A percentile compares a stretch with the other conserved stretches of the same genome.
phyloP scores from a whole-genome alignment of 2,797 vertebrate species.

The Acanthiza pusilla region DNA sequence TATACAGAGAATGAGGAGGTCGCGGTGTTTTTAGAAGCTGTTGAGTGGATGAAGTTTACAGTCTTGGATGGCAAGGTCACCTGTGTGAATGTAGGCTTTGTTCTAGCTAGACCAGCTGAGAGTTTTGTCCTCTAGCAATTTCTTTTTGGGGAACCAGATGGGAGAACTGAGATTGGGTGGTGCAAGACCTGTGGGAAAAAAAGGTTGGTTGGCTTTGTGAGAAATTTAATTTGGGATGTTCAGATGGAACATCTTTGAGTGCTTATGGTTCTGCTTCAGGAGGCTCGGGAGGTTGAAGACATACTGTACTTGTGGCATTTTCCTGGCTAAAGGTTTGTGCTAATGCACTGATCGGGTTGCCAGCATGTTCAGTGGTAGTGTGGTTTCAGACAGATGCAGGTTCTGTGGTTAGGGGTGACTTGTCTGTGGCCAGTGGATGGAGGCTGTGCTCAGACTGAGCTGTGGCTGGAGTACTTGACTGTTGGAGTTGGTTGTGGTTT shows the following conservation, averaged over 20 bases:
- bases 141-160: not conserved
- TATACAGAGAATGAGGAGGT: not conserved
- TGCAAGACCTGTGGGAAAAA: not conserved
- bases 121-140: not conserved
- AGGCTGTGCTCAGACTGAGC: not conserved
- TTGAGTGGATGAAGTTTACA: not conserved
- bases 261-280: not conserved
- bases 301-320: not conserved
- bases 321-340: not conserved
- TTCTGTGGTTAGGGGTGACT: not conserved
- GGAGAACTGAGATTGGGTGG: not conserved
- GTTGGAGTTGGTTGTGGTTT: not conserved
- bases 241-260: not conserved
- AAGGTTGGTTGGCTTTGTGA: not conserved
- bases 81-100: not conserved
- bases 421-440: not conserved
- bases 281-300: not conserved
- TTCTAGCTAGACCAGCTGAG: not conserved
- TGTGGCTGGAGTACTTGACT: not conserved
- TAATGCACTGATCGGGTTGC: accelerated
- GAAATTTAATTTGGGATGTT: not conserved
- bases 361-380: not conserved
- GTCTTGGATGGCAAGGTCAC: not conserved
- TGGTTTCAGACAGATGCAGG: not conserved
- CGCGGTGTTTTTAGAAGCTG: not conserved